These are phyloP conservation scores for Panzeria rudis DNA, from an alignment of 2,888 invertebrate species.

Conservation along the genomic window DNA sequence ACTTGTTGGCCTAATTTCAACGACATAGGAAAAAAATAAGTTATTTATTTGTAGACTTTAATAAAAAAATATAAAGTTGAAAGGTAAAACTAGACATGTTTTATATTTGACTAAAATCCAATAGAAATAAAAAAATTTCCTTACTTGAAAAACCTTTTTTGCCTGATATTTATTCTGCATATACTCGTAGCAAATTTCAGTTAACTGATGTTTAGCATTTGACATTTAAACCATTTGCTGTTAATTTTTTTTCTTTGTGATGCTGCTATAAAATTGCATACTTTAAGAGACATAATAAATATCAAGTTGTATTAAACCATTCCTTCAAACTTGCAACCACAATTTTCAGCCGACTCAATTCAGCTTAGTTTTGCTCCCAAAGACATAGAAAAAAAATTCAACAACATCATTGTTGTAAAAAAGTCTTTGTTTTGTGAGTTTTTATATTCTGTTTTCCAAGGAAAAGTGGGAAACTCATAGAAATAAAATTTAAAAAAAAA, in stretches of 20 bases:
- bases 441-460: not conserved
- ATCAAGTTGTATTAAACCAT: conserved; percentile 51
- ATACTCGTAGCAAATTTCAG: not conserved
- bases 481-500: conserved; percentile 11
- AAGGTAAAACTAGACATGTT: not conserved
- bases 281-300: conserved; percentile 75
- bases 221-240: conserved; percentile 44
- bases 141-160: conserved; percentile 6
- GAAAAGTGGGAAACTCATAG: not conserved
- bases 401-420: conserved; percentile 28
- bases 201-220: conserved; percentile 16
- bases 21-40: not conserved
- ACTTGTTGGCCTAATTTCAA: conserved; percentile 43
- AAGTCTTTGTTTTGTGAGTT: conserved; percentile 19
- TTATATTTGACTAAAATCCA: not conserved
- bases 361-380: not conserved
- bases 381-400: not conserved
- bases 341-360: not conserved
- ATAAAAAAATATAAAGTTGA: not conserved
- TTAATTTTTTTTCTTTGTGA: not conserved
- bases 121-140: not conserved
- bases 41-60: conserved; percentile 13
- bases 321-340: not conserved
- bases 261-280: conserved; percentile 77
- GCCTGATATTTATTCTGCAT: not conserved